Conservation (phyloP, 2,113 vertebrate species). For the Pitta sordida region DNA sequence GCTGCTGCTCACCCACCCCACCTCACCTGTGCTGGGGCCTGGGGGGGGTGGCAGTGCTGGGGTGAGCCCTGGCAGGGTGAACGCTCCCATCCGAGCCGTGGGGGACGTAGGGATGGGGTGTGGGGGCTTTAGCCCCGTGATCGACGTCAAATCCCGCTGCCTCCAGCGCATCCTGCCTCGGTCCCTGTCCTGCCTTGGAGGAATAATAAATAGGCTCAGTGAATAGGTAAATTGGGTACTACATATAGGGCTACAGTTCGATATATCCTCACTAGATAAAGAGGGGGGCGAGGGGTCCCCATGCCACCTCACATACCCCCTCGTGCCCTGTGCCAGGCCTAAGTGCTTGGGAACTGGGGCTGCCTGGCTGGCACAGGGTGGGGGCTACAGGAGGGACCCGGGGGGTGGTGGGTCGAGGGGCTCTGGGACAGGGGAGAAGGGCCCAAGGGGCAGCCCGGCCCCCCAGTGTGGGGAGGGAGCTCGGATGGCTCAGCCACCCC, state of each 20-base stretch:
- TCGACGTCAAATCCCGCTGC: neutral
- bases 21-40: neutral
- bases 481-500: constrained; percentile 26
- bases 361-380: neutral
- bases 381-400: neutral
- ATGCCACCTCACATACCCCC: neutral
- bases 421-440: neutral
- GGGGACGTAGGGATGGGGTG: neutral
- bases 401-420: neutral
- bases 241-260: constrained; percentile 52
- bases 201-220: constrained; percentile 67
- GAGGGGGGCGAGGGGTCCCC: neutral
- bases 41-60: neutral
- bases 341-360: neutral
- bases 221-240: constrained; percentile 53
- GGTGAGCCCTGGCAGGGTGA: neutral
- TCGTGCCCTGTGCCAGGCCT: neutral
- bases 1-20: neutral
- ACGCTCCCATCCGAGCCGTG: neutral
- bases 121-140: neutral
- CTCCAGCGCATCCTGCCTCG: neutral
- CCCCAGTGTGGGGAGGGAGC: neutral
- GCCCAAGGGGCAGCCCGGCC: neutral
- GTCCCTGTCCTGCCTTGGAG: constrained; percentile 29
- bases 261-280: constrained; percentile 56